Percentiles rank a stretch among this genome's conserved stretches.
These are phyloP conservation scores for Dasyornis broadbenti DNA, from an alignment of 2,113 vertebrate genomes.

Conservation along the genomic window DNA sequence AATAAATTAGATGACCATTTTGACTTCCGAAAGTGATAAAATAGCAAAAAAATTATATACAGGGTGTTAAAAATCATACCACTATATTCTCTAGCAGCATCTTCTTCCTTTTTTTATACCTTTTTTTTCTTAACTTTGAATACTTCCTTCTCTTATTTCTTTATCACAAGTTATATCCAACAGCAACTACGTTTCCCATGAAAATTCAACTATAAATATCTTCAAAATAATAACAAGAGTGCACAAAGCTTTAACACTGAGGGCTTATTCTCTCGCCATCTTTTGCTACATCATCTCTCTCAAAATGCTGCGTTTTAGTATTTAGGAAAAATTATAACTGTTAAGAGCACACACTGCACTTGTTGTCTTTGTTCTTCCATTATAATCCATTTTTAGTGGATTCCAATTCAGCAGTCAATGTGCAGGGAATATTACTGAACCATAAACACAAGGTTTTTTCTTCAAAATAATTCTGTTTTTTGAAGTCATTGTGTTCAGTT, in stretches of 20 bases:
- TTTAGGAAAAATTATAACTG: background rate
- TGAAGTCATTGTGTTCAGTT: background rate
- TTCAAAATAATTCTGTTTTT: background rate
- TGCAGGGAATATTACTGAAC: background rate
- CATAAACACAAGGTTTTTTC: background rate
- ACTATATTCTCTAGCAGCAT: background rate
- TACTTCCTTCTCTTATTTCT: background rate
- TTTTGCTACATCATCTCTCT: background rate
- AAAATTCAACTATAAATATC: background rate
- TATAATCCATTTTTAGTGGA: background rate
- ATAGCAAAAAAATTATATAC: background rate
- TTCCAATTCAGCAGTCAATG: background rate
- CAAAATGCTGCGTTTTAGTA: background rate
- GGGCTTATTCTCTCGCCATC: background rate
- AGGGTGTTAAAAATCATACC: background rate
- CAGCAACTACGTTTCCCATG: background rate
- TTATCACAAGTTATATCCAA: background rate
- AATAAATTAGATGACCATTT: background rate
- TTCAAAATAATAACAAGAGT: background rate
- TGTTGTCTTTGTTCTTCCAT: background rate
- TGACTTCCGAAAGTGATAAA: background rate
- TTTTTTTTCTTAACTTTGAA: background rate
- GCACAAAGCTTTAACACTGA: background rate
- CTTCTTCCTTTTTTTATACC: rapidly evolving
- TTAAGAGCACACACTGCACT: rapidly evolving